These are phyloP conservation scores for Vombatus ursinus DNA, from an alignment of 2,113 vertebrate genomes.

Conservation along the genomic window DNA sequence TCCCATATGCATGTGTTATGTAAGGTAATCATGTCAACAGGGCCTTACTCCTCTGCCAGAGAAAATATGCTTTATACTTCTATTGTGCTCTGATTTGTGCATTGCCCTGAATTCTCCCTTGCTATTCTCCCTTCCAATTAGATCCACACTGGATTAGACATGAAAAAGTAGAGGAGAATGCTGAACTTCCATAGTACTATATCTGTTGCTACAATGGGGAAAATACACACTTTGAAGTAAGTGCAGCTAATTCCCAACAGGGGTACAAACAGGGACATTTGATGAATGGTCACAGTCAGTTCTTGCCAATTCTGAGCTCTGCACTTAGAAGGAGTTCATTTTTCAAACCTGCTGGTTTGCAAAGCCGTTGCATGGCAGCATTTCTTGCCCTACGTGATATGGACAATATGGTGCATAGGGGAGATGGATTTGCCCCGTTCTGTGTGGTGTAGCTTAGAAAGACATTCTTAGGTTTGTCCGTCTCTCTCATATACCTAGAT, in stretches of 20 bases:
- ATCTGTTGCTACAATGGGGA: neutral
- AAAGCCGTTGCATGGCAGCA: neutral
- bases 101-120: neutral
- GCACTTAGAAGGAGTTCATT: neutral
- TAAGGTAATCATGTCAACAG: neutral
- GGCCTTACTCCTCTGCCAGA: neutral
- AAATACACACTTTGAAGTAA: neutral
- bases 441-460: neutral
- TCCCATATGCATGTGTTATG: neutral
- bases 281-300: neutral
- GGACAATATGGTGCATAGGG: neutral
- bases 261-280: neutral
- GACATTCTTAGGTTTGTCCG: neutral
- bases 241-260: neutral
- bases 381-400: neutral
- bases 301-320: neutral
- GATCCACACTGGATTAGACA: neutral
- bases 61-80: neutral
- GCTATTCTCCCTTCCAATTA: neutral
- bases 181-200: neutral
- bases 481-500: neutral
- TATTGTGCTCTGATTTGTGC: neutral
- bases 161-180: neutral
- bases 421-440: neutral
- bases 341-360: neutral